phyloP scores from a whole-genome alignment of 2,888 invertebrate species.

The Thysanoteuthis rhombus region DNA sequence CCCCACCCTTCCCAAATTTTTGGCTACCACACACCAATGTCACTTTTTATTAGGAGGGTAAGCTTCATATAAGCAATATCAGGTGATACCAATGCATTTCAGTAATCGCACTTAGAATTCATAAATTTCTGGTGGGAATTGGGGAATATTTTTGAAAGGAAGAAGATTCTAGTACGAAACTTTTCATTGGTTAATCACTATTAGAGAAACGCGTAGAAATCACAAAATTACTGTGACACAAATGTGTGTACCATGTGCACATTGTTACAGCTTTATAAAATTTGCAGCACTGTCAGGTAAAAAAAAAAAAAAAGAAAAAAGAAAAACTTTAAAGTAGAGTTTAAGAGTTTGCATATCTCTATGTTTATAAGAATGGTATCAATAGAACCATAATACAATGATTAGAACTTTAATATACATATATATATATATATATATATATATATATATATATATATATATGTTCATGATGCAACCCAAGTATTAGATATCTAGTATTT shows the following conservation, averaged over 20 bases:
- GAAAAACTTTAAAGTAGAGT: neutral
- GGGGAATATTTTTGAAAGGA: neutral
- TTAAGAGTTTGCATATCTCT: neutral
- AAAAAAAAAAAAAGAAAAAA: neutral
- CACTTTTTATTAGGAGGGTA: neutral
- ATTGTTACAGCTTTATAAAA: neutral
- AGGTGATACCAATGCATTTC: neutral
- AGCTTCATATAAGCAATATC: neutral
- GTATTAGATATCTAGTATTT: neutral
- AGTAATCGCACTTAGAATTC: neutral
- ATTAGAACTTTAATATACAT: neutral
- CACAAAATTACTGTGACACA: neutral
- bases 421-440: constrained; percentile 12
- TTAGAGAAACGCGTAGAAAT: neutral
- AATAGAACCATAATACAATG: neutral
- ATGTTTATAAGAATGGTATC: neutral
- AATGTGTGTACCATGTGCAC: neutral
- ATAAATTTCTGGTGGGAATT: neutral
- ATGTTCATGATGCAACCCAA: neutral
- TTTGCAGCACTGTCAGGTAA: too few relatives aligned
- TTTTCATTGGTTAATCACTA: neutral
- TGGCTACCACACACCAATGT: neutral
- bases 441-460: neutral
- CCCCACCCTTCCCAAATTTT: too few relatives aligned
- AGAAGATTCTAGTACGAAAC: neutral